Base-by-base conservation (phyloP, 2,888 invertebrate genomes). In the Clitarchus hookeri region DNA sequence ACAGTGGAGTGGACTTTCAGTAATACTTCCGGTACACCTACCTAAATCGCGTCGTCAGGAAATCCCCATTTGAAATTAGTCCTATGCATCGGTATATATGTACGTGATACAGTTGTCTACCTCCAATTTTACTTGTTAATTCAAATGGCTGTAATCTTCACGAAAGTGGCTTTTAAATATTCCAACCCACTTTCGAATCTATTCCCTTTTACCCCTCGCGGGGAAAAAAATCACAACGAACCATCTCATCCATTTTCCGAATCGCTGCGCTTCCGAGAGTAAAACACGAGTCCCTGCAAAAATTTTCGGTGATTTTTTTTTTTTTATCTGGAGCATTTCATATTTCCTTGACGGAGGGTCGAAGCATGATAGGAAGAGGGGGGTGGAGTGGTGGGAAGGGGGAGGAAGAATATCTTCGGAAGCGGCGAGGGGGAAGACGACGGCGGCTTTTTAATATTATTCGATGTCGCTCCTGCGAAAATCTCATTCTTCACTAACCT, bases 401-500 rank as follows among this genome's bases (percentile, higher is more conserved):
- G n/a, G 65, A 65, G n/a, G 19, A 65, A 65, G n/a, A 65, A 65
- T 65, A 19, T 65, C 65, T 65, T 8, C 23, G 65, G 65, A 65
- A 65, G 65, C 82, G 23, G 27, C 27, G 82, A 82, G 23, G 16
- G 27, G 44, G 23, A 82, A 44, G 82, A 82, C 12, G 82, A 82
- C 23, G 82, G 82, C 13, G 44, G 44, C 82, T 44, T 27, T 82
- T 82, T 82, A 82, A 82, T 82, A 82, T 82, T 82, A 82, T 82
- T 82, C 82, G 82, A 82, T 82, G 82, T 44, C 82, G 82, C 36
- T 13, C 44, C 44, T 19, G 65, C 82, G 27, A 23, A 82, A 82
- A 82, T 82, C 82, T 26, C 82, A 82, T 82, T 82, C 82, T 82
- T 82, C 82, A 27, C 27, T 82, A 44, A 82, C 82, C 27, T 82